These are phyloP conservation scores for Nothocercus julius DNA, from an alignment of 2,113 vertebrate genomes.

Conservation along the genomic window DNA sequence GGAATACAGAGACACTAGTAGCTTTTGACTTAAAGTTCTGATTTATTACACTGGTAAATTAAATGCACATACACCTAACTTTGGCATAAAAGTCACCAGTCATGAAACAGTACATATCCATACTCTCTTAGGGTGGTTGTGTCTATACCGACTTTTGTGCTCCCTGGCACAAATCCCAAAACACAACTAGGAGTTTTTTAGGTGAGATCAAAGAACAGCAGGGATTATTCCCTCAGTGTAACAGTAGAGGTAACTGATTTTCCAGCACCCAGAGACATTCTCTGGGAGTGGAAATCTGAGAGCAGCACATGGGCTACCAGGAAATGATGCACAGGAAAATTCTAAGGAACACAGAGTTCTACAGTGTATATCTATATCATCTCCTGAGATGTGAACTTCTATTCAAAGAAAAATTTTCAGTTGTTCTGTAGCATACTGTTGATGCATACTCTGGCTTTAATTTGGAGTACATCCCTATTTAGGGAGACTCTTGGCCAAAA, in stretches of 20 bases:
- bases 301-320: no score
- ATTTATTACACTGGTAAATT: neutral
- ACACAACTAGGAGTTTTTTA: neutral
- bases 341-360: no score
- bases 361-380: no score
- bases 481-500: no score
- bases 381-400: no score
- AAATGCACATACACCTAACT: neutral
- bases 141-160: neutral
- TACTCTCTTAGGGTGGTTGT: neutral
- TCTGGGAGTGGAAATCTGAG: no score
- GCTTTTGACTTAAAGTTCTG: neutral
- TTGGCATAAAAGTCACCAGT: neutral
- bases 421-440: no score
- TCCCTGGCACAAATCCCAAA: neutral
- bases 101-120: neutral
- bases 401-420: no score
- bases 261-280: neutral
- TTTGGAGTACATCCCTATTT: no score
- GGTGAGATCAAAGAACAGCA: accelerated
- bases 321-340: no score
- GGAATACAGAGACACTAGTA: neutral
- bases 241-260: neutral
- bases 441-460: no score
- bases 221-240: neutral